Conservation (phyloP, 2,113 vertebrate genomes). For the Dasyprocta punctata region DNA sequence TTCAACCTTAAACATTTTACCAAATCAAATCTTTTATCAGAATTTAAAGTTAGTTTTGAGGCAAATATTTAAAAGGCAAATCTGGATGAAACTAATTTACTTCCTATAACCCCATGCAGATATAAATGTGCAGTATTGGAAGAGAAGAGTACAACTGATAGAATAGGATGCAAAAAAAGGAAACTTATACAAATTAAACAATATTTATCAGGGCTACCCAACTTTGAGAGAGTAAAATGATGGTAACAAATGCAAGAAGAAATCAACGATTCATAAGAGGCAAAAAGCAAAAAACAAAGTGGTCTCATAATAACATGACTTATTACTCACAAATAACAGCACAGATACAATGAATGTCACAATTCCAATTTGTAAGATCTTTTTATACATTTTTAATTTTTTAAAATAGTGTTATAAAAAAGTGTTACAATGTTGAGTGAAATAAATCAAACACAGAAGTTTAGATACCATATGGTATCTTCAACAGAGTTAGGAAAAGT, state of each 20-base stretch:
- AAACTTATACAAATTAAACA: background rate
- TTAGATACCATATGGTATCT: background rate
- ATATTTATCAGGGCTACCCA: conserved; percentile 4
- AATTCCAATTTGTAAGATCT: background rate
- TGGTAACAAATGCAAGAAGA: background rate
- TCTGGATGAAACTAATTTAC: conserved; percentile 48
- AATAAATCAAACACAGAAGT: background rate
- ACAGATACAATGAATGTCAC: background rate
- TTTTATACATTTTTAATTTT: background rate
- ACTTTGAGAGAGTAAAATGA: background rate
- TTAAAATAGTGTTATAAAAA: background rate
- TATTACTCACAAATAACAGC: background rate
- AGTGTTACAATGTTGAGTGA: background rate
- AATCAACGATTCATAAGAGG: background rate
- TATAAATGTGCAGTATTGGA: background rate
- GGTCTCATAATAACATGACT: background rate
- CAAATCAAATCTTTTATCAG: conserved; percentile 3
- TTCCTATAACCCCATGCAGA: background rate
- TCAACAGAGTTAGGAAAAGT: background rate
- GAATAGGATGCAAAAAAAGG: background rate
- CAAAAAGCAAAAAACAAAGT: background rate
- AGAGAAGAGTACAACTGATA: background rate
- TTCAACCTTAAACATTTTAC: conserved; percentile 43
- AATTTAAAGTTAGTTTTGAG: conserved; percentile 20
- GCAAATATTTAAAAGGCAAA: conserved; percentile 52